Conservation (phyloP, 2,113 vertebrate species). For the Megaptera novaeangliae region DNA sequence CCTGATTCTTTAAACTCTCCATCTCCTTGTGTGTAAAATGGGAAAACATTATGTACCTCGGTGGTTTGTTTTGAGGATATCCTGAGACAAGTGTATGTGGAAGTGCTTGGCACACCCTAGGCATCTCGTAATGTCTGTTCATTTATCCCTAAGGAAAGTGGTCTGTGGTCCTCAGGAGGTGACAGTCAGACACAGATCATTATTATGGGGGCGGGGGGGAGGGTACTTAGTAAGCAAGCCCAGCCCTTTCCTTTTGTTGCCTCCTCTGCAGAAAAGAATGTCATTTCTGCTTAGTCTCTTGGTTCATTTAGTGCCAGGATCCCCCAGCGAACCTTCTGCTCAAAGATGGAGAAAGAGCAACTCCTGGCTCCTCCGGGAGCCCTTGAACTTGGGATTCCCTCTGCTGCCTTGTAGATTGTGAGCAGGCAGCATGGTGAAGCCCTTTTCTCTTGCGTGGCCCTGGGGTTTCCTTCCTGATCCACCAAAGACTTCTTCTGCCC, state of each 20-base stretch:
- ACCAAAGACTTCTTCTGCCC: background rate
- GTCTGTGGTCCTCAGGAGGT: background rate
- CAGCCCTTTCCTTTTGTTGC: background rate
- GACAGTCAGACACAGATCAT: background rate
- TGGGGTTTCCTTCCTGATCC: background rate
- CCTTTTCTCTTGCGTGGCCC: background rate
- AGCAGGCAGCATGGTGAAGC: background rate
- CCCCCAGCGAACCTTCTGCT: background rate
- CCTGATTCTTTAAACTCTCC: background rate
- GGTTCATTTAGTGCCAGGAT: background rate
- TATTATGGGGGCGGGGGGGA: background rate
- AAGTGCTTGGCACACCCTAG: background rate
- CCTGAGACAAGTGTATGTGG: background rate
- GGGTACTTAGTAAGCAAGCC: background rate
- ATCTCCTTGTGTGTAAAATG: background rate
- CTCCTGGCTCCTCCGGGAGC: background rate
- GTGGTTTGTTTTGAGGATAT: background rate
- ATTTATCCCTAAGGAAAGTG: background rate
- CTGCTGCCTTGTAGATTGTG: background rate
- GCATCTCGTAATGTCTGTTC: background rate
- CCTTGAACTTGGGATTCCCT: background rate
- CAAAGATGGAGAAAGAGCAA: background rate
- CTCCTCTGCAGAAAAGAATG: background rate
- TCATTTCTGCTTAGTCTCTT: background rate
- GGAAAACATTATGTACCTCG: background rate